Percentiles rank a stretch among this genome's conserved stretches.
Evolutionary conservation across 2,113 vertebrate genomes (phyloP).

Genomic region (Arizona elegans): DNA sequence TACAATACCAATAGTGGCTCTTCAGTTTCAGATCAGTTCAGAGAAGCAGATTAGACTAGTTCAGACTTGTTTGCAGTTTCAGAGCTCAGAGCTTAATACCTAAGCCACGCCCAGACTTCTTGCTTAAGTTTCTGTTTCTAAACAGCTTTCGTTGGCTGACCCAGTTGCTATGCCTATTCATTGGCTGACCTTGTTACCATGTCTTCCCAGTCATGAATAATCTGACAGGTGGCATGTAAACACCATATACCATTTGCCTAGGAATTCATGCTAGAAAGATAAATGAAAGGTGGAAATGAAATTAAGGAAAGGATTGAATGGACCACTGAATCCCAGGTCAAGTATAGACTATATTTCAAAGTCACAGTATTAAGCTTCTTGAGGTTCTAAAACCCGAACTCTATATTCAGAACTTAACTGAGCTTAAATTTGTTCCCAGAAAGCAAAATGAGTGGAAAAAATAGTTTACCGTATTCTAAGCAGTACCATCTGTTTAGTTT

Average conservation of each 20-base stretch:
- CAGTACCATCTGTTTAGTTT: background rate
- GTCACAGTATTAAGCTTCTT: accelerated
- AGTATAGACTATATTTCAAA: background rate
- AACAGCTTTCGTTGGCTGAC: no score
- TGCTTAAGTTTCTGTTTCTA: no score
- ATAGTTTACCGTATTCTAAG: background rate
- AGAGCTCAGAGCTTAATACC: no score
- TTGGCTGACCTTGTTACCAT: no score
- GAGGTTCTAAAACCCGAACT: background rate
- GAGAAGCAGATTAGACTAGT: no score
- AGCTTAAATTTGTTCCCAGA: background rate
- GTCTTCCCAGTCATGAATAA: no score
- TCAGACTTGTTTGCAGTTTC: no score
- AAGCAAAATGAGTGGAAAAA: background rate
- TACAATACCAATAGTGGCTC: no score
- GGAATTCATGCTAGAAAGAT: background rate
- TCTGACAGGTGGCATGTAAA: background rate
- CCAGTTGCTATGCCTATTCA: no score
- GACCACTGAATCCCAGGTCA: background rate
- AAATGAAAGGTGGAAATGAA: conserved; percentile 19
- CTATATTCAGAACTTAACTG: background rate
- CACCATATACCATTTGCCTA: background rate
- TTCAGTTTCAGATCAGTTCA: no score
- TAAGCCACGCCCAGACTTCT: no score
- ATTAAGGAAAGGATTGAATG: accelerated